Evolutionary conservation across 2,113 vertebrate genomes (phyloP).

Genomic region (Peromyscus leucopus): DNA sequence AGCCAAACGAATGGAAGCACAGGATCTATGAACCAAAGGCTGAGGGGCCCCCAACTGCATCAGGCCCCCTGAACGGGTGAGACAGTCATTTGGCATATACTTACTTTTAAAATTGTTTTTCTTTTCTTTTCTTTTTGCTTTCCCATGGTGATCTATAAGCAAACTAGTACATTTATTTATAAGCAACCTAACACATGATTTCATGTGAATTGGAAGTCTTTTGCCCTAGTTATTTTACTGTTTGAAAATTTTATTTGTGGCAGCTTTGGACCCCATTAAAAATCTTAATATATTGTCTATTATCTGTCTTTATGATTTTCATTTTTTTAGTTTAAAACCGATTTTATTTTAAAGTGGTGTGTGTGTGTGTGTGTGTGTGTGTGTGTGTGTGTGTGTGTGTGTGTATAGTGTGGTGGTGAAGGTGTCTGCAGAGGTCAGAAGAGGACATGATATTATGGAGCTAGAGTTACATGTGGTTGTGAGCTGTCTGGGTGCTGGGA

Average conservation of each 20-base stretch:
- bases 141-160: background rate
- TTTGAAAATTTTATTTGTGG: background rate
- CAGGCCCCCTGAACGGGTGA: no score
- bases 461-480: background rate
- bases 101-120: background rate
- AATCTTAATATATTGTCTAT: background rate
- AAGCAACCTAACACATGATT: background rate
- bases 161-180: slow-evolving; percentile 1
- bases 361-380: no score
- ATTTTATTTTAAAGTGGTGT: background rate
- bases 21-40: no score
- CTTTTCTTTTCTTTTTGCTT: background rate
- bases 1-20: no score
- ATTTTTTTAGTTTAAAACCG: background rate
- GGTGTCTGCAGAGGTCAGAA: background rate
- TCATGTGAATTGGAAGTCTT: background rate
- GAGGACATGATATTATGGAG: background rate
- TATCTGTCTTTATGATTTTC: background rate
- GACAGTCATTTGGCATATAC: no score
- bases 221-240: background rate
- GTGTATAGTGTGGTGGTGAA: background rate
- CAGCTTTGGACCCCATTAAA: background rate
- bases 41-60: no score
- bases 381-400: background rate
- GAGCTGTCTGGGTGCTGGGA: background rate